Conservation (phyloP, 2,113 vertebrate species). For the Tonatia bakeri region DNA sequence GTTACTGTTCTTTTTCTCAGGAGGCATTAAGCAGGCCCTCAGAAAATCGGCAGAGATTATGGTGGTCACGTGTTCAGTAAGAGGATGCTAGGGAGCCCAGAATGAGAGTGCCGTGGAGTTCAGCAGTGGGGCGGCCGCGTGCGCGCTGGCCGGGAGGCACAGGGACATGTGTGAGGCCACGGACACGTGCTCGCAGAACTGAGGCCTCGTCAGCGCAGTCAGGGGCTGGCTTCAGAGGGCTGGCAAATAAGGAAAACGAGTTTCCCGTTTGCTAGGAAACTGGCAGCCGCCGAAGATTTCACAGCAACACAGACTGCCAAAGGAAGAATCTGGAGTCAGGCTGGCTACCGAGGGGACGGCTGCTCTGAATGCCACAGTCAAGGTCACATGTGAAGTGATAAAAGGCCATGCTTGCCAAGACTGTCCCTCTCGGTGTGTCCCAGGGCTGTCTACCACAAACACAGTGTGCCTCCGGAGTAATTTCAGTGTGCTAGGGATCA, state of each 20-base stretch:
- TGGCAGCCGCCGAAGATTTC: rapidly evolving
- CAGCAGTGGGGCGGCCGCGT: rapidly evolving
- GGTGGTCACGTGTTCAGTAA: background rate
- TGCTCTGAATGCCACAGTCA: background rate
- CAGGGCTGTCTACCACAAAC: background rate
- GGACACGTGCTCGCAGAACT: rapidly evolving
- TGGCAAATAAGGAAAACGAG: background rate
- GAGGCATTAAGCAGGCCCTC: background rate
- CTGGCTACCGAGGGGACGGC: background rate
- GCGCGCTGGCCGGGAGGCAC: rapidly evolving
- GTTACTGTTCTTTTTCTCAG: background rate
- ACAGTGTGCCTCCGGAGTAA: background rate
- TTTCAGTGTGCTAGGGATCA: background rate
- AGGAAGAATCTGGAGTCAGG: background rate
- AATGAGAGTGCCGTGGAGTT: rapidly evolving
- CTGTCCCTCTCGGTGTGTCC: background rate
- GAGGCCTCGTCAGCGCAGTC: rapidly evolving
- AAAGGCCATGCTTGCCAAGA: background rate
- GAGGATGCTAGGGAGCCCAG: background rate
- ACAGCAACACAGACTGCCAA: background rate
- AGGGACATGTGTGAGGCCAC: background rate
- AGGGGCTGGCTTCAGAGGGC: background rate
- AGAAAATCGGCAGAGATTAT: rapidly evolving
- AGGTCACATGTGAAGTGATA: background rate
- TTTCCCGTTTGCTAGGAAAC: background rate